Conservation (phyloP, 2,888 invertebrate species). For the Drosophila monieri region DNA sequence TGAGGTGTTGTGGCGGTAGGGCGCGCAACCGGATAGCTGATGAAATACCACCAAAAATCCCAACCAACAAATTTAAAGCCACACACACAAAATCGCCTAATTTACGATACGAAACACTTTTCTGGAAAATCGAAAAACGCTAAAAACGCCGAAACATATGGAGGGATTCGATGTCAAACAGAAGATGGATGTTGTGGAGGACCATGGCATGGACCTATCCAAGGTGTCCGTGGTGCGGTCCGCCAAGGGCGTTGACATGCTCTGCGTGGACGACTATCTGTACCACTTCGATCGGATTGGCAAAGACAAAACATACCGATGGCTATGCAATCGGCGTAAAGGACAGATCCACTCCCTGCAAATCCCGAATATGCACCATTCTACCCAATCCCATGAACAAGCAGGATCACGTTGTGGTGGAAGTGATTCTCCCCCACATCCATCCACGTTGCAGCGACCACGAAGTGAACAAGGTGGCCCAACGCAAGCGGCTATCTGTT, state of each 20-base stretch:
- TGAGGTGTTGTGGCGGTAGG: neutral
- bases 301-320: conserved; percentile 74
- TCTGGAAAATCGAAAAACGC: conserved; percentile 67
- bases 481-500: conserved; percentile 73
- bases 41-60: conserved; percentile 74
- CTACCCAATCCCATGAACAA: conserved; percentile 64
- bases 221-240: conserved; percentile 77
- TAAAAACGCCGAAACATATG: conserved; percentile 40
- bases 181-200: conserved; percentile 25
- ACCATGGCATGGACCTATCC: conserved; percentile 63
- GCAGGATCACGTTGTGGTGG: conserved; percentile 66
- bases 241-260: conserved; percentile 80
- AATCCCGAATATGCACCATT: conserved; percentile 74
- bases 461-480: conserved; percentile 76
- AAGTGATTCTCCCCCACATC: conserved; percentile 66
- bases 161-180: conserved; percentile 18
- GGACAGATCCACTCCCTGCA: conserved; percentile 74
- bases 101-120: conserved; percentile 66
- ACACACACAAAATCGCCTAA: conserved; percentile 53
- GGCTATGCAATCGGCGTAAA: conserved; percentile 79
- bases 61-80: conserved; percentile 68
- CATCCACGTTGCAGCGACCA: conserved; percentile 76
- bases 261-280: conserved; percentile 77
- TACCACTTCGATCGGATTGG: conserved; percentile 80
- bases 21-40: conserved; percentile 39